Evolutionary conservation across 1,140 invertebrate genomes (phyloP).

Genomic region (Apis cerana): DNA sequence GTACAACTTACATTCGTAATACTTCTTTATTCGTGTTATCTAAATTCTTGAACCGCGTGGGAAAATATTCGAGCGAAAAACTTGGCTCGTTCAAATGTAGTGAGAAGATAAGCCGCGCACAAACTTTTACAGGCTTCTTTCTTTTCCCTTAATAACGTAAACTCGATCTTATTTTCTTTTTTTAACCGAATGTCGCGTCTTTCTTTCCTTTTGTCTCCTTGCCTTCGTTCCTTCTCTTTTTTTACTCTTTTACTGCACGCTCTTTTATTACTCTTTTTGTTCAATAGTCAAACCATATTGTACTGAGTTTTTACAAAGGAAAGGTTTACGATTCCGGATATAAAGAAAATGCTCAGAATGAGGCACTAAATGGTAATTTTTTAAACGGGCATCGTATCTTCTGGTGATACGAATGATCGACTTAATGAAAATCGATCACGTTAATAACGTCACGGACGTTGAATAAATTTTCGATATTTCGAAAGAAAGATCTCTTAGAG

Average conservation of each 20-base stretch:
- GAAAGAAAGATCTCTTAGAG: no score
- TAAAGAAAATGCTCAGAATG: neutral
- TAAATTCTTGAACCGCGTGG: neutral
- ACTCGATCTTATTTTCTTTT: conserved; percentile 1
- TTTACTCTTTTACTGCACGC: neutral
- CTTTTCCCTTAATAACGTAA: neutral
- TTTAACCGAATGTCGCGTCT: neutral
- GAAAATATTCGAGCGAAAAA: conserved; percentile 19
- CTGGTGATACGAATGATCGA: neutral
- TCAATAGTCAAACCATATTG: neutral
- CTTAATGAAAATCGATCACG: conserved; percentile 13
- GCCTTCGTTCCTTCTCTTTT: neutral
- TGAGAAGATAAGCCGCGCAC: conserved; percentile 16
- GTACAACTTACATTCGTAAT: no score
- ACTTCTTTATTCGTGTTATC: neutral
- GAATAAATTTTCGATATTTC: neutral
- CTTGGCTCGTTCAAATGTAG: conserved; percentile 19
- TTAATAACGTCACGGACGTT: neutral
- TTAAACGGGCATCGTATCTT: neutral
- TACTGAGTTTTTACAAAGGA: no score
- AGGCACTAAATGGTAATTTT: neutral
- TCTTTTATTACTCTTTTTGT: neutral
- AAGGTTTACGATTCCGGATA: neutral
- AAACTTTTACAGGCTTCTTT: conserved; percentile 24
- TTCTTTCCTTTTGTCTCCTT: neutral